phyloP scores from a whole-genome alignment of 1,140 invertebrate genomes.

The Elysia chlorotica region DNA sequence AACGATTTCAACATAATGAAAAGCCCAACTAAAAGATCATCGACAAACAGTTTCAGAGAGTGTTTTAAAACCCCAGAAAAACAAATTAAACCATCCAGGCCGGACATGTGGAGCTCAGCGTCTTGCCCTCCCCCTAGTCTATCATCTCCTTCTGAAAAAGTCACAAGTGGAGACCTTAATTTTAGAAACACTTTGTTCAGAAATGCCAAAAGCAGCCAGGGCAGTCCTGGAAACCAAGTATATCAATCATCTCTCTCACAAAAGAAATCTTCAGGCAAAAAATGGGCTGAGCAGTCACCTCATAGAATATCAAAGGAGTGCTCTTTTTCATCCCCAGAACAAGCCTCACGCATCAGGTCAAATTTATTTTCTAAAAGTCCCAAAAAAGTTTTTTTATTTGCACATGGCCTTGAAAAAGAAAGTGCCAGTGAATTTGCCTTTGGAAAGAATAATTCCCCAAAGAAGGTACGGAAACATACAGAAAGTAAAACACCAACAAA shows the following conservation, averaged over 20 bases:
- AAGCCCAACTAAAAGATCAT: neutral
- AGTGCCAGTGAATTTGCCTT: too few species aligned
- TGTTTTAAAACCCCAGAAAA: constrained; percentile 11
- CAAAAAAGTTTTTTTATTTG: neutral
- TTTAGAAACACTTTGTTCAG: neutral
- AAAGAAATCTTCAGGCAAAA: too few species aligned
- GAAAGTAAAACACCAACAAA: neutral
- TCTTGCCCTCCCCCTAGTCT: constrained; percentile 4
- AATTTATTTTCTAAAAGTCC: neutral
- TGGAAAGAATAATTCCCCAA: too few species aligned
- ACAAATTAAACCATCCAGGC: neutral
- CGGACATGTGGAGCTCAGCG: neutral
- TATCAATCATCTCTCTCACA: too few species aligned
- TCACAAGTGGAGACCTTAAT: neutral
- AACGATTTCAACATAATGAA: constrained; percentile 3
- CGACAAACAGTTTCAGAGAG: neutral
- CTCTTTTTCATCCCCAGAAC: neutral
- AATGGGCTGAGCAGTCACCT: too few species aligned
- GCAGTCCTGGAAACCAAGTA: too few species aligned
- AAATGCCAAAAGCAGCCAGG: too few species aligned
- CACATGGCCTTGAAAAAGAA: too few species aligned
- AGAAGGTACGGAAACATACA: neutral
- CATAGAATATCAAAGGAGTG: too few species aligned
- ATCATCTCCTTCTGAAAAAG: neutral
- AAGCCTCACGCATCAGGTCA: neutral